Evolutionary conservation across 1,140 invertebrate species (phyloP), one percentile per base, ranked within the genome.

Genomic region (Drosophila pruinosa): DNA sequence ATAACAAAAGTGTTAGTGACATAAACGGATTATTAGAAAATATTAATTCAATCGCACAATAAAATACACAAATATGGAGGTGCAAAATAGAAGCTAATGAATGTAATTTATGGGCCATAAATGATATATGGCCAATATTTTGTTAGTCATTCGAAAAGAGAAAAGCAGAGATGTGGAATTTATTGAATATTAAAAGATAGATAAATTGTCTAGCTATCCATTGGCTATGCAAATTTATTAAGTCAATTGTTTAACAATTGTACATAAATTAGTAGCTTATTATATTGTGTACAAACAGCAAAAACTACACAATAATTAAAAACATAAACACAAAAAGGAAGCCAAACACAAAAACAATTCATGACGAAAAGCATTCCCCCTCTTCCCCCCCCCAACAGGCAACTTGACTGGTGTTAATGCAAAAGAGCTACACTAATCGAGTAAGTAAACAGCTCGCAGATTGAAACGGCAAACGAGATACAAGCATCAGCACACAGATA

Each of bases 311-410:
- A 75, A 43, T 65, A 72, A 75, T 75, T 75, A 65, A 48, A 54
- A 75, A 72, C 54, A 72, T 56, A 72, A 75, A 65, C 59, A 79
- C 24, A 4, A 78, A 78, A 69, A 45, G 45, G 43, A 3, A 31
- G 83, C 71, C 75, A 2, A 21, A 83, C 72, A 75, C 61, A 82
- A 83, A 54, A 47, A 76, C 47, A 72, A 69, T 57, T 72, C 45
- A 15, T 15, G 17, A 48, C 26, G 28, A 61, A 53, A 53, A 53
- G n/a, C 3, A 43, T 24, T 10, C 2, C 14, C 4, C 4, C n/a
- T 7, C 50, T 3, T 15, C 56, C 31, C 12, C 47, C 38, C 21
- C 12, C 14, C 21, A 24, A n/a, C n/a, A n/a, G 5, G 1, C 43
- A 2, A 6, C 12, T 28, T n/a, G 14, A 1, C 12, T 58, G 31